Percentiles rank a stretch among this genome's conserved stretches.
Evolutionary conservation across 2,888 invertebrate species (phyloP).

Genomic region (Drosophila nr. perissopoda): DNA sequence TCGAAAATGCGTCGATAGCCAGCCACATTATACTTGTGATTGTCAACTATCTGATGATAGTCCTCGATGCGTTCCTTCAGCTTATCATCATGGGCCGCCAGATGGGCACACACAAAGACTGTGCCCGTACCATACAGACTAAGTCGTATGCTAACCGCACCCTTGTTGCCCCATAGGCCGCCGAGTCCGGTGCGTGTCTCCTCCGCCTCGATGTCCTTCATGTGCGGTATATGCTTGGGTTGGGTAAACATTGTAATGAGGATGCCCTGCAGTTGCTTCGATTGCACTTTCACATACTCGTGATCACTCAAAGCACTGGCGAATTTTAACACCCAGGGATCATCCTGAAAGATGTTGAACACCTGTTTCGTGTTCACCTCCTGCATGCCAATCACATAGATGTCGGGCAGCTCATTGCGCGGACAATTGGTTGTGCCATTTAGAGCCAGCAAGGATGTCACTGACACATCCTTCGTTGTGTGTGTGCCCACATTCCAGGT

Average conservation of each 20-base stretch:
- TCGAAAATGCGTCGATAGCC: slow-evolving; percentile 93
- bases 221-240: slow-evolving; percentile 91
- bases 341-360: slow-evolving; percentile 91
- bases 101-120: slow-evolving; percentile 94
- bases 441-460: slow-evolving; percentile 89
- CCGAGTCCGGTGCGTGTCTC: slow-evolving; percentile 95
- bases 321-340: slow-evolving; percentile 92
- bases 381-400: slow-evolving; percentile 95
- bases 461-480: slow-evolving; percentile 89
- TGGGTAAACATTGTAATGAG: slow-evolving; percentile 92
- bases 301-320: slow-evolving; percentile 88
- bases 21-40: slow-evolving; percentile 90
- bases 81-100: slow-evolving; percentile 95
- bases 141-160: slow-evolving; percentile 94
- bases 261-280: slow-evolving; percentile 93
- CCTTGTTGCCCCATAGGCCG: slow-evolving; percentile 94
- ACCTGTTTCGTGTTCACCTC: slow-evolving; percentile 95
- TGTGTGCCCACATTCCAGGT: slow-evolving; percentile 97
- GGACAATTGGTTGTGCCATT: slow-evolving; percentile 86
- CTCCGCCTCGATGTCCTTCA: slow-evolving; percentile 93
- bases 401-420: slow-evolving; percentile 90
- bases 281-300: slow-evolving; percentile 91
- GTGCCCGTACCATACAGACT: slow-evolving; percentile 95
- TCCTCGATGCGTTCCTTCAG: slow-evolving; percentile 93
- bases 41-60: slow-evolving; percentile 93